Evolutionary conservation across 2,113 vertebrate genomes (phyloP).

Genomic region (Pseudonaja textilis): DNA sequence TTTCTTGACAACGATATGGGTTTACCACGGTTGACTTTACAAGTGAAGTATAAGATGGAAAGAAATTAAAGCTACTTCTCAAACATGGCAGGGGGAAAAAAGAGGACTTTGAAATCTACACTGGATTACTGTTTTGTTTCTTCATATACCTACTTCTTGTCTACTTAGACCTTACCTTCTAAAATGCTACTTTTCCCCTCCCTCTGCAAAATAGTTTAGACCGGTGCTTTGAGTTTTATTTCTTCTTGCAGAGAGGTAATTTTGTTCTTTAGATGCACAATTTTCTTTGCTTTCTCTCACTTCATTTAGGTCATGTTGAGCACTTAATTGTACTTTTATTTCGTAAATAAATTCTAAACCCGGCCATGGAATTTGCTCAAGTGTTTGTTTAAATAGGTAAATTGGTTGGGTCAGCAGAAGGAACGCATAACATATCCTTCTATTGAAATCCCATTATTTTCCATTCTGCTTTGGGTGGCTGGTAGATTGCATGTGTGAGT

Average conservation of each 20-base stretch:
- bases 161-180: neutral
- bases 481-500: neutral
- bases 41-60: neutral
- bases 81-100: neutral
- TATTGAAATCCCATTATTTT: neutral
- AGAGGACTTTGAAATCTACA: neutral
- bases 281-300: neutral
- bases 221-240: neutral
- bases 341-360: neutral
- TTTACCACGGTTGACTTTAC: neutral
- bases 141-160: neutral
- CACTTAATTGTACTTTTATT: neutral
- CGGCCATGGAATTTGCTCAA: neutral
- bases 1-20: neutral
- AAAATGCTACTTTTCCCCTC: neutral
- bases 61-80: neutral
- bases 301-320: neutral
- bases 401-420: neutral
- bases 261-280: neutral
- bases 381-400: neutral
- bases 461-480: neutral
- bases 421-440: neutral
- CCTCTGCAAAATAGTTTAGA: neutral
- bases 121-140: neutral
- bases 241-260: neutral